Evolutionary conservation across 2,797 vertebrate species (phyloP).

Genomic region (Menidia menidia): DNA sequence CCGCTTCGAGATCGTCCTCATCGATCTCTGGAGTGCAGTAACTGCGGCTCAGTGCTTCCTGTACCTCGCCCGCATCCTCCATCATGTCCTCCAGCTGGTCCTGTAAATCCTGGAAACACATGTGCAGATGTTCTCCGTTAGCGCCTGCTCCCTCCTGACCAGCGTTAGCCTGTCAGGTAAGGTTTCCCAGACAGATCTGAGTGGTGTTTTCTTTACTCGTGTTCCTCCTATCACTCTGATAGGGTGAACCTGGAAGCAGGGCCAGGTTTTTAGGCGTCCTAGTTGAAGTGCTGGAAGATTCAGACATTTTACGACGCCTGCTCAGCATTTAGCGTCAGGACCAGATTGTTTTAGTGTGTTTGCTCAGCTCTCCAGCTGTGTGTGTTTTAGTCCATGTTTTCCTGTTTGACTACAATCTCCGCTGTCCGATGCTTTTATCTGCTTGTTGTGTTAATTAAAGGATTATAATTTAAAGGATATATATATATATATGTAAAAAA

Average conservation of each 20-base stretch:
- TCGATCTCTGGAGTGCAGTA: constrained; percentile 97
- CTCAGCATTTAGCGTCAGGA: not conserved
- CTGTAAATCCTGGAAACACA: constrained; percentile 89
- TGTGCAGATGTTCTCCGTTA: constrained; percentile 4
- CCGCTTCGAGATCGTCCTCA: constrained; percentile 97
- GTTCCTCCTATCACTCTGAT: not conserved
- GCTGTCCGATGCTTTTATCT: not conserved
- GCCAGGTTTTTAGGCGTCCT: too few relatives aligned
- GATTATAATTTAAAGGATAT: too few relatives aligned
- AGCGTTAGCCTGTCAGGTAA: not conserved
- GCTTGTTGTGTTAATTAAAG: not conserved
- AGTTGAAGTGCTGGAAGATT: not conserved
- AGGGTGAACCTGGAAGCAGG: not conserved
- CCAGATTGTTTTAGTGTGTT: not conserved
- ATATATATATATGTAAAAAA: not conserved
- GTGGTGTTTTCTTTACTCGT: not conserved
- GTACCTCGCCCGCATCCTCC: constrained; percentile 96
- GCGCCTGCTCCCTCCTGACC: not conserved
- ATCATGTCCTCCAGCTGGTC: constrained; percentile 99
- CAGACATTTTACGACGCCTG: not conserved
- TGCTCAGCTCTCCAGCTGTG: constrained; percentile 6
- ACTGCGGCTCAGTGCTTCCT: constrained; percentile 94
- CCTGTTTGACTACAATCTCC: not conserved
- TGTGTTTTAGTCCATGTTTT: not conserved
- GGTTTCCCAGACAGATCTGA: too few relatives aligned